Evolutionary conservation across 2,888 invertebrate species (phyloP), one percentile per base, ranked within the genome.

Genomic region (Terebella lapidaria): DNA sequence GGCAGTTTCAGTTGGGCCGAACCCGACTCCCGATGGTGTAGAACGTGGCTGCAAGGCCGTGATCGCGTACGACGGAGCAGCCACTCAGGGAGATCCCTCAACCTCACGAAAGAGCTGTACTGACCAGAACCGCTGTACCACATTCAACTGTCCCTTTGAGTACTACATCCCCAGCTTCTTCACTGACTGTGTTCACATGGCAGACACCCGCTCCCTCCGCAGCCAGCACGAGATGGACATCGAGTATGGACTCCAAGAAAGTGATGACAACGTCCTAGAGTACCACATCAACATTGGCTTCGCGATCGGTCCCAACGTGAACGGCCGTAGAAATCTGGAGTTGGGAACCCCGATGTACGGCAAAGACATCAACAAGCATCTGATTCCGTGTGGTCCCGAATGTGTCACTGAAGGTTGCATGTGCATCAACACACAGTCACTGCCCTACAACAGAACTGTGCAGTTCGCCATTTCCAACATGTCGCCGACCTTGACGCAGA

Each of bases 381-480:
- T 55, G 15, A 26, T 35, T 15, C 20, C 35, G 42, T 61, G 61
- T 35, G 49, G 49, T 15, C 27, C n/a, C 4, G n/a, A n/a, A 3
- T 61, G 61, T 42, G 35, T 26, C 1, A 27, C 54, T 1, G 3
- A 46, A 2, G 61, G 61, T n/a, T 61, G 61, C 29, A 28, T 29
- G 5, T 61, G 61, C 45, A 49, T 58, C 3, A 22, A 54, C 30
- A 58, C 30, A 22, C 35, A 35, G 24, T 28, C 30, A n/a, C 22
- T 61, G 0, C 55, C 49, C 22, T 54, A 28, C 35, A 58, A 58
- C 26, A 54, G 52, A 29, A 61, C 58, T 10, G 51, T 61, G 20
- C 59, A 61, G 45, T 49, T 58, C 26, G 56, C 59, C 10, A 35
- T 63, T 4, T 35, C 56, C 18, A 62, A 57, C 52, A 25, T 28